Evolutionary conservation across 2,888 invertebrate genomes (phyloP), one percentile per base, ranked within the genome.

Genomic region (Apodemia zela): DNA sequence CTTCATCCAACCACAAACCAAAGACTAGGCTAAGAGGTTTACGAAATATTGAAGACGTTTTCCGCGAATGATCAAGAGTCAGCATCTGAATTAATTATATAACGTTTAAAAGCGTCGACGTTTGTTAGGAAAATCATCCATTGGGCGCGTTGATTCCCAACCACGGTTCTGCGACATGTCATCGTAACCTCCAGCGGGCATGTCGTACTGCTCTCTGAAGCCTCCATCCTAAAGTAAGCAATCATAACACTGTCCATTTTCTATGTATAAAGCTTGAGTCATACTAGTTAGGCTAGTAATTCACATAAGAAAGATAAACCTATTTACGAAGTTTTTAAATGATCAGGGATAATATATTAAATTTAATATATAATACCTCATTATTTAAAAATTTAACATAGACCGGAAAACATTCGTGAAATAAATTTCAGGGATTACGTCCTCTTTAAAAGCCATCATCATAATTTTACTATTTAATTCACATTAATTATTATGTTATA

Each of bases 101-200:
- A 25, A 57, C 15, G 68, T 77, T 89, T 93, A 94, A 82, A 93
- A 94, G 71, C 94, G 94, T 78, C 94, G 93, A 73, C 94, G 93
- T 88, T 94, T 94, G 87, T 93, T 93, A 76, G 94, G 94, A 83
- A 88, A 94, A 88, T 94, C 94, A 71, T 94, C 94, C 81, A 91
- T 84, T 82, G 89, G 93, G 80, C 90, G 90, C 71, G 86, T 82
- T 71, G 92, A 92, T 67, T 93, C 93, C 86, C 93, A 92, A 80
- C 93, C 93, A 77, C 92, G 92, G 78, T 89, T 89, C 79, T 87
- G 88, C 74, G 87, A 87, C 84, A 85, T 82, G 82, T 89, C 89
- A 77, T 90, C 90, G 85, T 75, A 90, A 72, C 79, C 84, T 78
- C 91, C 86, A 64, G 84, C 82, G 73, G 79, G 84, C 87, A 85